Evolutionary conservation across 2,888 invertebrate species (phyloP).

Genomic region (Dastarcus helophoroides): DNA sequence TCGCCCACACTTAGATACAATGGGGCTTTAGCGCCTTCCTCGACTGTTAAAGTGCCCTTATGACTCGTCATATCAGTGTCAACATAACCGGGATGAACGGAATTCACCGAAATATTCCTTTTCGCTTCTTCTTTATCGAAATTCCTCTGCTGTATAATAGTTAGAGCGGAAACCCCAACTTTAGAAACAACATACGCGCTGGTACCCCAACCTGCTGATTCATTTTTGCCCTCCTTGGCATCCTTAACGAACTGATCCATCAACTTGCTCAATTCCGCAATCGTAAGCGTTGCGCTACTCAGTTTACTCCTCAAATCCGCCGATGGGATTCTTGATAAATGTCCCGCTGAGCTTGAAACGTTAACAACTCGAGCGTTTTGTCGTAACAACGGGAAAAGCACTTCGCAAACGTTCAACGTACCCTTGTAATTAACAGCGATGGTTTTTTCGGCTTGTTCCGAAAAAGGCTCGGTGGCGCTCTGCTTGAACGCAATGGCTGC

Average conservation of each 20-base stretch:
- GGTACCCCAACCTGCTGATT: conserved; percentile 27
- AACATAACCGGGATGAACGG: conserved; percentile 67
- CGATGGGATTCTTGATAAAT: conserved; percentile 48
- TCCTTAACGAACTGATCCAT: conserved; percentile 54
- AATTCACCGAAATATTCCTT: conserved; percentile 56
- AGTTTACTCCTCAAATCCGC: conserved; percentile 45
- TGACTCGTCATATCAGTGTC: conserved; percentile 67
- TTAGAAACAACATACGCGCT: conserved; percentile 62
- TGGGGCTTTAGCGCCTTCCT: conserved; percentile 48
- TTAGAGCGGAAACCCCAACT: conserved; percentile 58
- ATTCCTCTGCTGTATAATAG: conserved; percentile 52
- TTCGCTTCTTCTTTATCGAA: conserved; percentile 39
- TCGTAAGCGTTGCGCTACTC: conserved; percentile 43
- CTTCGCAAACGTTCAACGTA: conserved; percentile 50
- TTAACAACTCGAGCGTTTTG: conserved; percentile 64
- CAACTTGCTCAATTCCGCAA: conserved; percentile 47
- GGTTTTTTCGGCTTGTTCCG: conserved; percentile 59
- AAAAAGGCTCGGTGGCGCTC: conserved; percentile 48
- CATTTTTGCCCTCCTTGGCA: conserved; percentile 20
- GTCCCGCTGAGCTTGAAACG: conserved; percentile 59
- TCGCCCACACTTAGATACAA: conserved; percentile 51
- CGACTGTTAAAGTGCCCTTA: conserved; percentile 47
- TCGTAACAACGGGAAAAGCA: conserved; percentile 58
- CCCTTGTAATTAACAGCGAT: conserved; percentile 58
- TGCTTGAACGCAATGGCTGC: conserved; percentile 60